Conservation (phyloP, 2,888 invertebrate genomes). For the Chloroclystis v-ata region DNA sequence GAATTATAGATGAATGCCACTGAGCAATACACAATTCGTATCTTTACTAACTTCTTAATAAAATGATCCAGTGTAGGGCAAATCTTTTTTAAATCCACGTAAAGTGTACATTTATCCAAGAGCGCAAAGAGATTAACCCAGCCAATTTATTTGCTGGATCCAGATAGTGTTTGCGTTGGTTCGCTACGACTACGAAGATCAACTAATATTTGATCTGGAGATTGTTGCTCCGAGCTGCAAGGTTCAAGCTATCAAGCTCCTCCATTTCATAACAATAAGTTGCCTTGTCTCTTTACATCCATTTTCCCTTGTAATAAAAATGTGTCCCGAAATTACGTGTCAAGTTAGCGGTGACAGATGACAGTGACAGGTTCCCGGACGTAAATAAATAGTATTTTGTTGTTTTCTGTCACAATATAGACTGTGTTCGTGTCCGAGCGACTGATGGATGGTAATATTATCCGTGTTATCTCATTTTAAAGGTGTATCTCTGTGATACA, state of each 20-base stretch:
- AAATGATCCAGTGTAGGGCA: too few species aligned
- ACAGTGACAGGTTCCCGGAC: constrained; percentile 18
- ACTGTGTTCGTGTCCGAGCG: constrained; percentile 2
- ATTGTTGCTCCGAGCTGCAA: background rate
- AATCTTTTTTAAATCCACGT: too few species aligned
- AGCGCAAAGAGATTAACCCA: too few species aligned
- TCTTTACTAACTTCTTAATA: too few species aligned
- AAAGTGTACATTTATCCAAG: too few species aligned
- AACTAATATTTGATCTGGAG: background rate
- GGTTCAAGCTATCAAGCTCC: background rate
- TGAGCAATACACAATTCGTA: too few species aligned
- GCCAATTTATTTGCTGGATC: too few species aligned
- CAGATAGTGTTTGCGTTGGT: background rate
- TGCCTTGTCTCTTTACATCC: constrained; percentile 4
- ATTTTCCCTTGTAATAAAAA: constrained; percentile 8
- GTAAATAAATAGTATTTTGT: constrained; percentile 24
- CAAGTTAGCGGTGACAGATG: constrained; percentile 23
- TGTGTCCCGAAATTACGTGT: constrained; percentile 22
- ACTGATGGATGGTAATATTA: constrained; percentile 8
- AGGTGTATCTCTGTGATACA: too few species aligned
- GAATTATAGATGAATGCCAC: background rate
- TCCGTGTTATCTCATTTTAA: background rate
- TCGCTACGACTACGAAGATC: background rate
- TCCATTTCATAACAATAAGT: background rate
- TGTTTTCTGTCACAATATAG: constrained; percentile 17